phyloP scores from a whole-genome alignment of 2,888 invertebrate genomes.

The Drosophila barbarae region DNA sequence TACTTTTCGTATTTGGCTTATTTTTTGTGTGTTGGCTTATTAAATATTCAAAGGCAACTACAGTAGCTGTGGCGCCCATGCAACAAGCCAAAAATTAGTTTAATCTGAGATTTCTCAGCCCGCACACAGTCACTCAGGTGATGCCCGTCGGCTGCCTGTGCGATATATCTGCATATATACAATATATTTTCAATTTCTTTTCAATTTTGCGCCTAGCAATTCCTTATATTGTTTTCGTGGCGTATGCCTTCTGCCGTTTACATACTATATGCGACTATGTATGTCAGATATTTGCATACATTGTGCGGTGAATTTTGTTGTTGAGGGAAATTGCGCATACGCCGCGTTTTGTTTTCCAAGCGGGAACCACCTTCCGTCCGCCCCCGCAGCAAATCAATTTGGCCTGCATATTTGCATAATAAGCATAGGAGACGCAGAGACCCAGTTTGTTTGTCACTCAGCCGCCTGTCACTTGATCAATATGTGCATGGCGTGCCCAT shows the following conservation, averaged over 20 bases:
- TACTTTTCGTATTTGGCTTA: constrained; percentile 32
- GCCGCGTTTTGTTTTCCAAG: constrained; percentile 68
- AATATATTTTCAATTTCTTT: constrained; percentile 51
- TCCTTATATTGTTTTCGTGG: constrained; percentile 64
- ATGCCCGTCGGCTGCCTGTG: constrained; percentile 30
- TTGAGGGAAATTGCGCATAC: constrained; percentile 66
- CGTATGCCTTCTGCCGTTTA: constrained; percentile 53
- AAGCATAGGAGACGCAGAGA: constrained; percentile 50
- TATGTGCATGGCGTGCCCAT: constrained; percentile 71
- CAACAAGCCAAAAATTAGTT: constrained; percentile 71
- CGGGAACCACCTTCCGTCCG: constrained; percentile 23
- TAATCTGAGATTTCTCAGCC: constrained; percentile 67
- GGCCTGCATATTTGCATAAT: constrained; percentile 69
- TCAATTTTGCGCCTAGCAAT: constrained; percentile 65
- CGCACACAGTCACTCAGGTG: constrained; percentile 33
- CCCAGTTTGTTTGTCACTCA: constrained; percentile 70
- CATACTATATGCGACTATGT: constrained; percentile 9
- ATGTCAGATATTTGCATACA: constrained; percentile 68
- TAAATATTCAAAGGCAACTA: constrained; percentile 70
- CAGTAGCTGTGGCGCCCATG: constrained; percentile 46
- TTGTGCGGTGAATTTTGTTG: constrained; percentile 48
- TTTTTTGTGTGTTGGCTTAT: constrained; percentile 50
- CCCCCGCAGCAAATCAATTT: constrained; percentile 59
- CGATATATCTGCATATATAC: constrained; percentile 28
- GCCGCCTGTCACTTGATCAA: constrained; percentile 72